Conservation (phyloP, 35 echinoderm and acorn worm genomes). For the Heliocidaris erythrogramma region DNA sequence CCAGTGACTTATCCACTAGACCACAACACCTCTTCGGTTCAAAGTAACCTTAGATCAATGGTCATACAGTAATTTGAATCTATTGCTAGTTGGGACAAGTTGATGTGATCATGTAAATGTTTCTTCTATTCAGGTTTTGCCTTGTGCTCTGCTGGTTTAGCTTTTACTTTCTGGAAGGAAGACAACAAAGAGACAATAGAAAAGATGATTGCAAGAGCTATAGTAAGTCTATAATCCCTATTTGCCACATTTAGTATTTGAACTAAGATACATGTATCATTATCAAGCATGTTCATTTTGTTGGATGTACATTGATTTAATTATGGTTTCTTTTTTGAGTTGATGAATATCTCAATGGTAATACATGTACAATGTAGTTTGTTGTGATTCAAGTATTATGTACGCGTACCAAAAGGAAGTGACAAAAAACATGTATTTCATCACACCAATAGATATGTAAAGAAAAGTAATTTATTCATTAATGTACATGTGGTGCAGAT, state of each 20-base stretch:
- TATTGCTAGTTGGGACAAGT: no score
- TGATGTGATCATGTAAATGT: not conserved
- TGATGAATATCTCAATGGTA: no score
- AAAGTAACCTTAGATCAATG: no score
- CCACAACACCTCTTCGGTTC: no score
- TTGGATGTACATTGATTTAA: not conserved
- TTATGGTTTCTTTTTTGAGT: not conserved
- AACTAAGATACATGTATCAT: no score
- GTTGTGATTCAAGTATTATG: no score
- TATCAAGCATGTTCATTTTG: no score
- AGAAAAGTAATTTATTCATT: not conserved
- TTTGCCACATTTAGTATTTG: not conserved
- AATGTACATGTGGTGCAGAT: not conserved
- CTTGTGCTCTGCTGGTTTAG: not conserved
- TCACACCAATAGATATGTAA: not conserved
- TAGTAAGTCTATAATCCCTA: not conserved
- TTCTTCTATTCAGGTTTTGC: not conserved
- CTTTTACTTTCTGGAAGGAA: slow-evolving; percentile 21
- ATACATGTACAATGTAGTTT: no score
- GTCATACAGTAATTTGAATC: no score
- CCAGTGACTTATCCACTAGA: no score
- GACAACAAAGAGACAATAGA: slow-evolving; percentile 40
- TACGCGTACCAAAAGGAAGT: no score
- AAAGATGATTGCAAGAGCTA: slow-evolving; percentile 28
- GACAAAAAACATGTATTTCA: not conserved